phyloP scores from a whole-genome alignment of 2,797 vertebrate genomes.

The Myiothlypis chrysogaster region DNA sequence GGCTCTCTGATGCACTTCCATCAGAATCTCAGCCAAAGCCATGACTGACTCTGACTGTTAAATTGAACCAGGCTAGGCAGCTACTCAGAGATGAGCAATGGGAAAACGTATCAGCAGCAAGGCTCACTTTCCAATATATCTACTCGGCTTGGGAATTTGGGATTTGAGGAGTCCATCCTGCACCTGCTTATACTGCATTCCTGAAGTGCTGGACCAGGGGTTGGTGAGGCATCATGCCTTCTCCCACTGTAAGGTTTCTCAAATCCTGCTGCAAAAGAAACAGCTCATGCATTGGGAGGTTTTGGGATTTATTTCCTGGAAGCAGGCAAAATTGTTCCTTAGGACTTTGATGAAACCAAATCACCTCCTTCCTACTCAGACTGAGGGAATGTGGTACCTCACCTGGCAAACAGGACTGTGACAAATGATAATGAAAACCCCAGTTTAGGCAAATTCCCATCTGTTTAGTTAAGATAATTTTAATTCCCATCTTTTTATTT shows the following conservation, averaged over 20 bases:
- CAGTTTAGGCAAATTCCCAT: conserved; percentile 24
- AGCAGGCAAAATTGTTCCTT: neutral
- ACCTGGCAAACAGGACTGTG: neutral
- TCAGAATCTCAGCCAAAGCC: neutral
- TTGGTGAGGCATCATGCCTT: fast-evolving
- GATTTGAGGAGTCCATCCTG: neutral
- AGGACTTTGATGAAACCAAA: neutral
- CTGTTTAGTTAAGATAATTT: conserved; percentile 67
- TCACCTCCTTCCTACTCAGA: neutral
- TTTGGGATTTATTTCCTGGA: neutral
- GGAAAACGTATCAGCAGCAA: neutral
- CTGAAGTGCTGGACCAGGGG: neutral
- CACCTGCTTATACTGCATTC: neutral
- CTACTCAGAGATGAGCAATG: neutral
- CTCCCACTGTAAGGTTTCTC: neutral
- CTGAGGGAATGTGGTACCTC: neutral
- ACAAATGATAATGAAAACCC: neutral
- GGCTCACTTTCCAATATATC: neutral
- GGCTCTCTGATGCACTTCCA: neutral
- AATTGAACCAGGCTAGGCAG: neutral
- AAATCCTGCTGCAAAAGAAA: neutral
- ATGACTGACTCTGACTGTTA: neutral
- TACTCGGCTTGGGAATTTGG: neutral
- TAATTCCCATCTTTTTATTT: too few relatives aligned
- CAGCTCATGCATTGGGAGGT: neutral